phyloP scores from a whole-genome alignment of 1,140 invertebrate genomes.

The Euborellia annulipes region DNA sequence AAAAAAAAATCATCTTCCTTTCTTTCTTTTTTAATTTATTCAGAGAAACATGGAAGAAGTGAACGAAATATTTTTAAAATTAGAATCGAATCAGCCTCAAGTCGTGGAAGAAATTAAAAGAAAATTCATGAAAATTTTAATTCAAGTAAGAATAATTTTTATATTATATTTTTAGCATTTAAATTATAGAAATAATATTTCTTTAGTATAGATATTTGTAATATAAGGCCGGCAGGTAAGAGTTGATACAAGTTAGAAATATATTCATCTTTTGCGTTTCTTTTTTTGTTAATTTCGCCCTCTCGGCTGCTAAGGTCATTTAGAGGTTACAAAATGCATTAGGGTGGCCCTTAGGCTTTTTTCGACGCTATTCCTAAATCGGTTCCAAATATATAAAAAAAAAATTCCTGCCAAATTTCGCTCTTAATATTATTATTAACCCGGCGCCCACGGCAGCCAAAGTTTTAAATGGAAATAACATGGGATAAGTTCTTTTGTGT shows the following conservation, averaged over 20 bases:
- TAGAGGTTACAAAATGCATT: conserved; percentile 1
- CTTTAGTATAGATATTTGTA: too few relatives aligned
- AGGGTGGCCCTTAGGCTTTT: too few relatives aligned
- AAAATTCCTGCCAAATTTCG: too few relatives aligned
- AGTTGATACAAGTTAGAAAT: conserved; percentile 1
- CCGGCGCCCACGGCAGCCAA: too few relatives aligned
- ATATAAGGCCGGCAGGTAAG: too few relatives aligned
- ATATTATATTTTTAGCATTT: conserved; percentile 1
- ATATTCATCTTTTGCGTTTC: conserved; percentile 5
- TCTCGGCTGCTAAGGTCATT: neutral
- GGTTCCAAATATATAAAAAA: too few relatives aligned
- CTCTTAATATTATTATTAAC: too few relatives aligned
- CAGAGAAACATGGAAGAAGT: conserved; percentile 11
- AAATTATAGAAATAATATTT: too few relatives aligned
- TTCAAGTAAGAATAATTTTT: conserved; percentile 36
- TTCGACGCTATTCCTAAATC: too few relatives aligned
- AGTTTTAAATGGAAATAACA: too few relatives aligned
- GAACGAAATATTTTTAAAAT: conserved; percentile 40
- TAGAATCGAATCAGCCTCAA: conserved; percentile 54
- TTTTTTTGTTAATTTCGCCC: neutral
- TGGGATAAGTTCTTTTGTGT: too few relatives aligned
- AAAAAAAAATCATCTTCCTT: conserved; percentile 4
- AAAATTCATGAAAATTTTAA: conserved; percentile 53
- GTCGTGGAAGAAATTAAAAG: conserved; percentile 47
- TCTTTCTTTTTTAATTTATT: too few relatives aligned